Base-by-base conservation (phyloP, 2,113 vertebrate genomes). In the Lipophrys pholis region DNA sequence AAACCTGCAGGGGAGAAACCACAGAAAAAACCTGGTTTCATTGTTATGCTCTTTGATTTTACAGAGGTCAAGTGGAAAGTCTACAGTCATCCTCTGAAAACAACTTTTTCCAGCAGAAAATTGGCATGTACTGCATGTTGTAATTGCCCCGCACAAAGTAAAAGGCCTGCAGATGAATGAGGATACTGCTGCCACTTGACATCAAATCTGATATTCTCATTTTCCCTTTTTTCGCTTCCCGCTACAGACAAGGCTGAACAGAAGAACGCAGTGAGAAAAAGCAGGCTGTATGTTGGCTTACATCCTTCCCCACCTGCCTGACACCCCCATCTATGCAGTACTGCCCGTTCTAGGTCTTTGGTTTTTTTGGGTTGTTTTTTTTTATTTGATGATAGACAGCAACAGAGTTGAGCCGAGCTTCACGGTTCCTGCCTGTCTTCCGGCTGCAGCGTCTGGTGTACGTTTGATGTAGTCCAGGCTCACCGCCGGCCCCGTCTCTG, bases 381-480 rank as follows among this genome's bases (percentile, higher is more conserved):
- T 36, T 36, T 63, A 55, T 77, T 11, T 81, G 81, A 87, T 72
- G 88, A 66, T 57, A 85, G 77, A 76, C 87, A 90, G 87, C 55
- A 73, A 83, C 84, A 74, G 69, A 69, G 64, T 61, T 16, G 59
- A 83, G 68, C 68, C 60, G 78, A 77, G 85, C 83, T 84, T 80
- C 76, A 53, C 56, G 63, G 87, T 90, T 89, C 89, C 88, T 86
- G 82, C 60, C 51, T 55, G 77, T 88, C 88, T 92, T 91, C 91
- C 90, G 84, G 83, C 78, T 66, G 71, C 60, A 80, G 79, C 16
- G 73, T 85, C 84, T 89, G 85, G 69, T 67, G 62, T 39, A 64
- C 12, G 71, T 82, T 91, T 91, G 89, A 92, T 89, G 81, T 77
- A 87, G 77, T 81, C 80, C 89, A 90, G 89, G 79, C 82, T 71